phyloP scores from a whole-genome alignment of 1,140 invertebrate genomes.

The Diploscapter pachys region DNA sequence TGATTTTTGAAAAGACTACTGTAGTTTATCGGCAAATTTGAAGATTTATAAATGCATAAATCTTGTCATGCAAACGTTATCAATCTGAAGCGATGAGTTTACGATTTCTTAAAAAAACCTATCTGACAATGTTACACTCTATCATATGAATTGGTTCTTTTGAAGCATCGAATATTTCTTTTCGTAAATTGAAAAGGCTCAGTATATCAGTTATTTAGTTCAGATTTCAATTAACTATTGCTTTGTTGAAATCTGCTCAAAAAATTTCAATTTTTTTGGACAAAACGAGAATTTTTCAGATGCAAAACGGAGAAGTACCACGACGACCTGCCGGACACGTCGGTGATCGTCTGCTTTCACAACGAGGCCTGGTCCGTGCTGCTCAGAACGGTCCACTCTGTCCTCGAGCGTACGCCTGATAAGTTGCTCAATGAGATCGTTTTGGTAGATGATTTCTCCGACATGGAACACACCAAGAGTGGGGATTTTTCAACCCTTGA shows the following conservation, averaged over 20 bases:
- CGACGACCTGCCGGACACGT: slow-evolving; percentile 78
- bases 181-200: no score
- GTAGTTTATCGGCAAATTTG: background rate
- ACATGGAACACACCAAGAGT: slow-evolving; percentile 73
- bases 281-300: slow-evolving; percentile 63
- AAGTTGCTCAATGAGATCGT: slow-evolving; percentile 86
- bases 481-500: background rate
- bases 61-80: background rate
- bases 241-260: no score
- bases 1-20: background rate
- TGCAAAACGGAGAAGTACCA: slow-evolving; percentile 78
- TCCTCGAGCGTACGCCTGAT: slow-evolving; percentile 80
- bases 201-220: no score
- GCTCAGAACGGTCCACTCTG: slow-evolving; percentile 84
- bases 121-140: no score
- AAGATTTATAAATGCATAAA: slow-evolving; percentile 10
- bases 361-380: slow-evolving; percentile 86
- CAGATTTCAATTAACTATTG: no score
- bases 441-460: slow-evolving; percentile 90
- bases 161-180: no score
- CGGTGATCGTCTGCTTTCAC: slow-evolving; percentile 82
- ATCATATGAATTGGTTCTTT: no score
- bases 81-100: background rate
- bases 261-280: no score
- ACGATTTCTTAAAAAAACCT: no score